A percentile compares a stretch with the other conserved stretches of the same genome.
Conservation (phyloP, 2,113 vertebrate species). For the Myiozetetes cayanensis region DNA sequence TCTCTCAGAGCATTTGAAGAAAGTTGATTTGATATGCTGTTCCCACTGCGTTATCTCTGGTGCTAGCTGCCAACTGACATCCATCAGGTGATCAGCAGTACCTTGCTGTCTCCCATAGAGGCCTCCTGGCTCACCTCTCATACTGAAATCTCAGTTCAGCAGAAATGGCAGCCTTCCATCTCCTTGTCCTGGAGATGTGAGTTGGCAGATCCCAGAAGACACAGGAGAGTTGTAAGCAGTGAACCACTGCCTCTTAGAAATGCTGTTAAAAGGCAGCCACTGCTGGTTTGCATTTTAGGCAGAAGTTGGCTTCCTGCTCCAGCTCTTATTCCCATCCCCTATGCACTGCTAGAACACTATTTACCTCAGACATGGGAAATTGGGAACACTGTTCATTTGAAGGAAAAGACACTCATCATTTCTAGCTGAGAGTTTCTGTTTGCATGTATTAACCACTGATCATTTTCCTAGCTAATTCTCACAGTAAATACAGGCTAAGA, state of each 20-base stretch:
- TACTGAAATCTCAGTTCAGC: not conserved
- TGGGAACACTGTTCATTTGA: not conserved
- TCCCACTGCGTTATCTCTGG: not conserved
- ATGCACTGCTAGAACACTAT: not conserved
- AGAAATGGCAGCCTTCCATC: not conserved
- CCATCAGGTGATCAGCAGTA: not conserved
- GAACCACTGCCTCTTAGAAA: not conserved
- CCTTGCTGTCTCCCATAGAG: not conserved
- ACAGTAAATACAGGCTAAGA: not conserved
- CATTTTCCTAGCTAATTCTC: not conserved
- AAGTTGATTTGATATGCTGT: not conserved
- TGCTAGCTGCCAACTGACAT: not conserved
- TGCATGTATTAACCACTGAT: not conserved
- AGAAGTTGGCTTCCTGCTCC: not conserved
- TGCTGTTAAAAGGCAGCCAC: not conserved
- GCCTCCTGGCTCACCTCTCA: not conserved
- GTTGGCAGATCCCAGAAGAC: not conserved
- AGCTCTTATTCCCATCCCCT: not conserved
- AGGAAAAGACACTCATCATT: not conserved
- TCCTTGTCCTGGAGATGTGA: not conserved
- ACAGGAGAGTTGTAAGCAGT: fast-evolving
- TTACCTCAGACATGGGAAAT: not conserved
- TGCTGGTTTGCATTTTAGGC: not conserved
- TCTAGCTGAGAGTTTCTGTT: not conserved
- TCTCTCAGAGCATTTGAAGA: not conserved